Evolutionary conservation across 2,797 vertebrate species (phyloP).

Genomic region (Sibirionetta formosa): DNA sequence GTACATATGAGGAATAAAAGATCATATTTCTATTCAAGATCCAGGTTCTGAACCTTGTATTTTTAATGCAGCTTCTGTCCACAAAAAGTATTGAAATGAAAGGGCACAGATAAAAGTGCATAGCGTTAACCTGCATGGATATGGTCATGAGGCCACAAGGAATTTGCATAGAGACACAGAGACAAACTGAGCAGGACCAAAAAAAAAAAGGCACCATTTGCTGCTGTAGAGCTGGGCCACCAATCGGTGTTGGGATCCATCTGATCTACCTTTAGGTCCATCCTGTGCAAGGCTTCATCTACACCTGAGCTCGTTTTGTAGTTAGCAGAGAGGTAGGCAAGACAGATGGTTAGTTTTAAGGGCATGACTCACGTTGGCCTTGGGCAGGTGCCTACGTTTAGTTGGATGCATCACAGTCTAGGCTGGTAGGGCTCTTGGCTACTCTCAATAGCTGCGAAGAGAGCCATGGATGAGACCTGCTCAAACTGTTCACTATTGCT

Average conservation of each 20-base stretch:
- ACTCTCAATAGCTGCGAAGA: not conserved
- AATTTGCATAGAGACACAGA: not conserved
- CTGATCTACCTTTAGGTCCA: not conserved
- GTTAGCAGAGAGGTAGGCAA: not conserved
- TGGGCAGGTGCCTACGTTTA: not conserved
- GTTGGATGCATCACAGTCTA: not conserved
- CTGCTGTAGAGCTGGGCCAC: not conserved
- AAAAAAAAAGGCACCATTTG: not conserved
- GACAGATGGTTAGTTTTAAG: slow-evolving; percentile 9
- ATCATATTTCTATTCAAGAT: not conserved
- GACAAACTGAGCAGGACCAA: not conserved
- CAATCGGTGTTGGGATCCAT: not conserved
- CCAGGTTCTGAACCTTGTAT: not conserved
- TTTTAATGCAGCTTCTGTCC: not conserved
- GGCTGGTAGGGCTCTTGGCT: not conserved
- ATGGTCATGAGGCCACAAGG: not conserved
- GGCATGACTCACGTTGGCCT: not conserved
- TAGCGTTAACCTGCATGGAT: not conserved
- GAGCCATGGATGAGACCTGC: not conserved
- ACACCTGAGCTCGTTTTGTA: not conserved
- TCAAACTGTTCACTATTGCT: not conserved
- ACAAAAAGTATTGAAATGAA: not conserved
- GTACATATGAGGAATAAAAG: not conserved
- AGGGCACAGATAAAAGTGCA: not conserved
- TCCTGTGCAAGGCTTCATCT: not conserved